These are phyloP conservation scores for Falco rusticolus DNA, from an alignment of 2,797 vertebrate genomes.

Conservation along the genomic window DNA sequence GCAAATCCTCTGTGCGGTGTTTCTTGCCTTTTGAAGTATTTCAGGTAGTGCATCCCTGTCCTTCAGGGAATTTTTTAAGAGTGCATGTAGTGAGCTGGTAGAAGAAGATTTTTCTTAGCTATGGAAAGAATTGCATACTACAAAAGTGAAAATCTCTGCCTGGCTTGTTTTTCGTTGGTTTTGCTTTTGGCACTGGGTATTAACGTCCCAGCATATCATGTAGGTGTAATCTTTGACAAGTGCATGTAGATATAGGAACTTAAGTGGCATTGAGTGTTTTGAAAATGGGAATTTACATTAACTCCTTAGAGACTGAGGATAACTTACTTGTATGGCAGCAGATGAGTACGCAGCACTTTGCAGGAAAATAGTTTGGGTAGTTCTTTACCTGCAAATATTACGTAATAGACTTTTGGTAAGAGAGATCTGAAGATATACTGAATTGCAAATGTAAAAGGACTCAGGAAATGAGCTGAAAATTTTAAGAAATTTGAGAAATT, in stretches of 20 bases:
- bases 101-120: not conserved
- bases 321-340: not conserved
- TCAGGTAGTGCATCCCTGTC: accelerated
- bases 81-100: not conserved
- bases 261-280: not conserved
- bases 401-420: not conserved
- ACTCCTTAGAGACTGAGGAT: not conserved
- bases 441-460: not conserved
- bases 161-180: not conserved
- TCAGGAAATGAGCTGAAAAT: not conserved
- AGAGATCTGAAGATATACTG: not conserved
- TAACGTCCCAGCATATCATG: not conserved
- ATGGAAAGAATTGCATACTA: not conserved
- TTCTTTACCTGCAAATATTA: not conserved
- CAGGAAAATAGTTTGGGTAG: not conserved
- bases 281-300: not conserved
- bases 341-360: not conserved
- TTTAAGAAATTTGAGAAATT: not conserved
- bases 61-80: not conserved
- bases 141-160: not conserved
- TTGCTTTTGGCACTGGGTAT: not conserved
- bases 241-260: not conserved
- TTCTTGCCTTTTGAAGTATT: not conserved
- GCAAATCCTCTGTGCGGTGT: accelerated
- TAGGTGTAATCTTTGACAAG: not conserved